A percentile compares a stretch with the other conserved stretches of the same genome.
These are phyloP conservation scores for Agapostemon virescens DNA, from an alignment of 2,888 invertebrate genomes.

Conservation along the genomic window DNA sequence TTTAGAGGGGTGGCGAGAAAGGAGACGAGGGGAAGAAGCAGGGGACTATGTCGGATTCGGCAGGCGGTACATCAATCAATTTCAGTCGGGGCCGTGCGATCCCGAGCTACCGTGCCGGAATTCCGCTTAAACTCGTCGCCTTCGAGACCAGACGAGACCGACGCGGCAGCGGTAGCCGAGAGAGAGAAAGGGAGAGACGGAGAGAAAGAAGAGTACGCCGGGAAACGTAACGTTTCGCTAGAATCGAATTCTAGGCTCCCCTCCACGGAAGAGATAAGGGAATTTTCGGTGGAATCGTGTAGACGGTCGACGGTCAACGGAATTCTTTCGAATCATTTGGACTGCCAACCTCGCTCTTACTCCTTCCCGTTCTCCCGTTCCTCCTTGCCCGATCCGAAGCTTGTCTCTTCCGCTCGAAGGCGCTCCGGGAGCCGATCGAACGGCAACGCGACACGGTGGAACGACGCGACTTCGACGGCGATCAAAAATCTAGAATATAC, in stretches of 20 bases:
- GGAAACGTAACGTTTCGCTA: conserved; percentile 45
- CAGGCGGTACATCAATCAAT: conserved; percentile 70
- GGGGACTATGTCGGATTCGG: conserved; percentile 55
- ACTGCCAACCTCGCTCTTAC: background rate
- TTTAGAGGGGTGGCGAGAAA: too few relatives aligned
- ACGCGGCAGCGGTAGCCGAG: background rate
- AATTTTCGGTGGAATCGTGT: conserved; percentile 37
- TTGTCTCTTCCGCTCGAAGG: conserved; percentile 10
- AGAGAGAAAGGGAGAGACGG: background rate
- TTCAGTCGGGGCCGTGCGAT: conserved; percentile 62
- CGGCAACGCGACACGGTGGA: background rate
- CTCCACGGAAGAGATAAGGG: conserved; percentile 45
- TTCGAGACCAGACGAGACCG: background rate
- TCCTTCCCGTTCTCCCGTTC: too few relatives aligned
- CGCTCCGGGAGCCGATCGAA: background rate
- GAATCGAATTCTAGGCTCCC: conserved; percentile 52
- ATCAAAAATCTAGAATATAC: too few relatives aligned
- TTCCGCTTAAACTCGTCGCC: conserved; percentile 42
- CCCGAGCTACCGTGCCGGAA: conserved; percentile 50
- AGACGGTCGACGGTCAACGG: conserved; percentile 45
- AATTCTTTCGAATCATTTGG: conserved; percentile 11
- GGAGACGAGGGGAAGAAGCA: background rate
- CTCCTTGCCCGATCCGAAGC: background rate
- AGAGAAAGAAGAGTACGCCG: background rate
- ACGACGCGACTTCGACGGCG: background rate